Percentiles rank a stretch among this genome's conserved stretches.
phyloP scores from a whole-genome alignment of 2,113 vertebrate species.

The Xiphorhynchus elegans region DNA sequence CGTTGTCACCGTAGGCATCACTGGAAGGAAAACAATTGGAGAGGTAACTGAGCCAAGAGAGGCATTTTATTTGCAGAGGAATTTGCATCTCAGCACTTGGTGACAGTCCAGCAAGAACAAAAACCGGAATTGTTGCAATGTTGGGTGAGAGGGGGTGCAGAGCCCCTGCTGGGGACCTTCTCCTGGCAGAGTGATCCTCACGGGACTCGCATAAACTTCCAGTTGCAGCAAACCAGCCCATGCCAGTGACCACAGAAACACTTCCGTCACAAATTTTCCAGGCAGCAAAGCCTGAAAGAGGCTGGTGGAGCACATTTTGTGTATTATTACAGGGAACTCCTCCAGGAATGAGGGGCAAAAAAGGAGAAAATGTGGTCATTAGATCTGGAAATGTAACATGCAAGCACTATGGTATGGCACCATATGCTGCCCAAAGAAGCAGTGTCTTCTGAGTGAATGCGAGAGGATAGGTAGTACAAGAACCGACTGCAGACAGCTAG shows the following conservation, averaged over 20 bases:
- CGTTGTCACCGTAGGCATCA: neutral
- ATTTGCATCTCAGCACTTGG: conserved; percentile 33
- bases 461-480: neutral
- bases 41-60: neutral
- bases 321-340: neutral
- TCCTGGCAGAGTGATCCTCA: neutral
- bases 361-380: neutral
- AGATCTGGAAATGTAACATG: neutral
- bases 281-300: neutral
- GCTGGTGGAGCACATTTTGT: neutral
- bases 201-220: neutral
- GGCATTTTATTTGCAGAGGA: conserved; percentile 28
- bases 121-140: neutral
- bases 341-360: neutral
- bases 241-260: conserved; percentile 28
- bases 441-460: neutral
- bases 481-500: neutral
- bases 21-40: conserved; percentile 3
- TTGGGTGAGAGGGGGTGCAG: neutral
- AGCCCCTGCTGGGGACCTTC: fast-evolving
- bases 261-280: neutral
- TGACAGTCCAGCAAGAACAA: conserved; percentile 15
- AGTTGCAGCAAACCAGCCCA: neutral
- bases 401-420: neutral
- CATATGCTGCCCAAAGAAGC: neutral